phyloP scores from a whole-genome alignment of 2,888 invertebrate genomes.

The Leptinotarsa haldemani region DNA sequence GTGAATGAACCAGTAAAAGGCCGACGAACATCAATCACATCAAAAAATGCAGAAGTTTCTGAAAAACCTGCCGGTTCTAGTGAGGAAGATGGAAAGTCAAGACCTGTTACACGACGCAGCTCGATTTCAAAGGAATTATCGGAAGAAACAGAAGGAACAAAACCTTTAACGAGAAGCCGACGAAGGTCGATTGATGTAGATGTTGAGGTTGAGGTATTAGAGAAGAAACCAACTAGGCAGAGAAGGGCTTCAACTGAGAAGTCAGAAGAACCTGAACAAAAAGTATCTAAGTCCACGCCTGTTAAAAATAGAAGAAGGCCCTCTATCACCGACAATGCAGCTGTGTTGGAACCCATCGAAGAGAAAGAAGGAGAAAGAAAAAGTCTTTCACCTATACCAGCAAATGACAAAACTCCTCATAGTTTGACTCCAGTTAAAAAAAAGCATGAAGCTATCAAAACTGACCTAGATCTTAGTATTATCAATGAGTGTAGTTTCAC shows the following conservation, averaged over 20 bases:
- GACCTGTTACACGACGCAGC: constrained; percentile 21
- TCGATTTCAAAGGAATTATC: constrained; percentile 36
- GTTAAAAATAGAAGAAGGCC: constrained; percentile 36
- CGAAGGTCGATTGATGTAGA: constrained; percentile 35
- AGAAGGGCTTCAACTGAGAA: constrained; percentile 44
- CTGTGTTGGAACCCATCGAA: constrained; percentile 37
- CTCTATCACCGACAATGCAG: constrained; percentile 34
- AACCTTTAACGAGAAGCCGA: constrained; percentile 38
- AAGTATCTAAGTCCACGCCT: constrained; percentile 33
- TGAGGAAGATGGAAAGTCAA: constrained; percentile 4
- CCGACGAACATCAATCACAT: constrained; percentile 33
- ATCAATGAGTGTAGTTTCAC: constrained; percentile 45
- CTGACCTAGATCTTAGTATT: constrained; percentile 47
- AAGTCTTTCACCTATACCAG: constrained; percentile 26
- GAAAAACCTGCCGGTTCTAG: constrained; percentile 2
- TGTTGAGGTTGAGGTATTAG: constrained; percentile 28
- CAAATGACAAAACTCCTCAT: constrained; percentile 4
- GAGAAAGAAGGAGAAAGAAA: constrained; percentile 38
- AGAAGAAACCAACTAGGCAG: constrained; percentile 38
- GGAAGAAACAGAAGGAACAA: constrained; percentile 35
- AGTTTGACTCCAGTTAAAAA: constrained; percentile 40
- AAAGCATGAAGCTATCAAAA: constrained; percentile 38
- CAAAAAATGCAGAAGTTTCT: constrained; percentile 30
- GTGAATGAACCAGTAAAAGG: constrained; percentile 35
- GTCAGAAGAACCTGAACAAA: constrained; percentile 31